Evolutionary conservation across 2,888 invertebrate species (phyloP), one percentile per base, ranked within the genome.

Genomic region (Clitarchus hookeri): DNA sequence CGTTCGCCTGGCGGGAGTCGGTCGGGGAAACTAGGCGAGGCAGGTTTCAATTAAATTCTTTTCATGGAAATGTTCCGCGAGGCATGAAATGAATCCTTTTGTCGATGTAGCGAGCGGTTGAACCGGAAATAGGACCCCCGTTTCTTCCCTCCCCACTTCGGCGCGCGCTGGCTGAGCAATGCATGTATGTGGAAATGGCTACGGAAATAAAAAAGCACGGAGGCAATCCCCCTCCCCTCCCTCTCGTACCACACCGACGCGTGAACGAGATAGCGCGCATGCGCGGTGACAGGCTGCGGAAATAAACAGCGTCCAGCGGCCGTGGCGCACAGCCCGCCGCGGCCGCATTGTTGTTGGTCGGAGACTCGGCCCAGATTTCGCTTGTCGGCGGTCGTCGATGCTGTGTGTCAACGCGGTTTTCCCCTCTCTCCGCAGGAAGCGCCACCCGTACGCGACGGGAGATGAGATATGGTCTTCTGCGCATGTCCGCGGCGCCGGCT

Each of bases 11-110:
- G 36, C 36, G 36, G 6, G 11, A 48, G 48, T 48, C 48, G 6
- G 48, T 48, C 36, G 36, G 48, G 11, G 48, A 48, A 48, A 48
- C 6, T 16, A 48, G 48, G 48, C 48, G 48, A 48, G 16, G 48
- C 48, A 8, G 48, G 48, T 48, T 65, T 65, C 65, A 65, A 65
- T 65, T 23, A 65, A 65, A 65, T 65, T 65, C 65, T 23, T 23
- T 65, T 65, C 65, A 19, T 65, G 65, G 65, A 65, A 65, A 65
- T 65, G 65, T 65, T 65, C n/a, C 65, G 65, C 65, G 65, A n/a
- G 23, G 65, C 65, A 65, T 65, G 65, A 65, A 65, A 65, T 65
- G 65, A 65, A 65, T 65, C 65, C 65, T 65, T 65, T 65, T 19
- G 65, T 19, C 23, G 19, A 65, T 65, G n/a, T n/a, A 65, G 65